These are phyloP conservation scores for Taurulus bubalis DNA, from an alignment of 2,113 vertebrate genomes.

Conservation along the genomic window DNA sequence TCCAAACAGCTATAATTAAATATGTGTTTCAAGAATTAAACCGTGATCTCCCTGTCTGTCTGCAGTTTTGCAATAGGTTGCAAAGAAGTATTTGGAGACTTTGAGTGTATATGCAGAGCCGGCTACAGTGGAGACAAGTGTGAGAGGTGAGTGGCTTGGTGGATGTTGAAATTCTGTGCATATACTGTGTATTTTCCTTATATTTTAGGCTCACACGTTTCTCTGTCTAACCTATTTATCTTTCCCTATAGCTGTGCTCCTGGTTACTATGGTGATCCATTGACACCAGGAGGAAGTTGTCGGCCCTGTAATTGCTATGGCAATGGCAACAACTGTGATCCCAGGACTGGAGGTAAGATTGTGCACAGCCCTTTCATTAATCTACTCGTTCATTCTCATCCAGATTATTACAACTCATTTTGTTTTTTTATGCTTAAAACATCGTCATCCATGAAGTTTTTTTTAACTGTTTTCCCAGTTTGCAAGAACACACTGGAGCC, in stretches of 20 bases:
- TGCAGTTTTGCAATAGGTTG: conserved; percentile 92
- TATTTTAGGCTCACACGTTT: background rate
- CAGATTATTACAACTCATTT: background rate
- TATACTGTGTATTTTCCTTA: background rate
- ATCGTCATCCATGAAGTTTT: background rate
- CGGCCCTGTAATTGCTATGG: conserved; percentile 89
- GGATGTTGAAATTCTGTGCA: background rate
- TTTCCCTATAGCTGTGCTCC: conserved; percentile 88
- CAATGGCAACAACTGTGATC: conserved; percentile 89
- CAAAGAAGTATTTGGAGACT: conserved; percentile 78
- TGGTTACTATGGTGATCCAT: conserved; percentile 93
- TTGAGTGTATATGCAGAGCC: conserved; percentile 89
- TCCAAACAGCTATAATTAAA: conserved; percentile 1
- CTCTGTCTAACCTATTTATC: conserved; percentile 2
- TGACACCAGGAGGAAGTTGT: conserved; percentile 86
- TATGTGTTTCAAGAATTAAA: background rate
- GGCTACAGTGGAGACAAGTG: conserved; percentile 90
- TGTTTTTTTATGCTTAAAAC: background rate
- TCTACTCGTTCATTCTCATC: background rate
- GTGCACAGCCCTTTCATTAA: background rate
- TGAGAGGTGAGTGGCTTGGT: conserved; percentile 84
- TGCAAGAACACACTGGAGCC: conserved; percentile 89
- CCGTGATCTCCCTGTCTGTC: conserved; percentile 11
- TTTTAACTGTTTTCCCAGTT: conserved; percentile 78
- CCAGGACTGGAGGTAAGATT: conserved; percentile 89